Evolutionary conservation across 2,797 vertebrate species (phyloP), one percentile per base, ranked within the genome.

Genomic region (Gallinago stenura): DNA sequence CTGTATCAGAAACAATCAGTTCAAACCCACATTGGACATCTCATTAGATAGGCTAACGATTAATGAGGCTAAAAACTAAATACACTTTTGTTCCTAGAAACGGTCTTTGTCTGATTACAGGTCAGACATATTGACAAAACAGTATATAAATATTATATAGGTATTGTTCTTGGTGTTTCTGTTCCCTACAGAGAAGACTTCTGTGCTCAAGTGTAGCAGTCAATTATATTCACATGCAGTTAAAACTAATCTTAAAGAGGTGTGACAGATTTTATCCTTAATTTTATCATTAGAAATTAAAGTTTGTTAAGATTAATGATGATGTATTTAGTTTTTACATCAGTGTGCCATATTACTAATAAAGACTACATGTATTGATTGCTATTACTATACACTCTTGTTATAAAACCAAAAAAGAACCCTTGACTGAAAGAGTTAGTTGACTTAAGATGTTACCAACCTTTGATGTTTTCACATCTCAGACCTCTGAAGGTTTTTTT

Each of bases 201-300:
- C 54, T n/a, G 66, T 58, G 64, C 68, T 60, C 33, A 54, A 89
- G 53, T 50, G 45, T 11, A 71, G 26, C 58, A 60, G 50, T 76
- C 80, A 92, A 31, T 87, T 81, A 48, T 33, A 87, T 24, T 70
- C 56, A 30, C 19, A 70, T 20, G 51, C 46, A 78, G 51, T 57
- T 89, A 82, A 57, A 90, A 87, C 81, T 73, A 72, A 69, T 80
- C 64, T 57, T 66, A 56, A 64, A 75, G 68, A 95, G 53, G 39
- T 60, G 41, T 60, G 64, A 95, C 87, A 85, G 53, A 58, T 88
- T 82, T 87, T 76, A 82, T 64, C 72, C 75, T 81, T 94, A 61
- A 71, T 39, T 39, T 6, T 39, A 39, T 39, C 39, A 39, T 39
- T 39, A 39, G 39, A 39, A 39, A 39, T 82, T 60, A 39, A 73